phyloP scores from a whole-genome alignment of 2,888 invertebrate genomes.

The Parascotia fuliginaria region DNA sequence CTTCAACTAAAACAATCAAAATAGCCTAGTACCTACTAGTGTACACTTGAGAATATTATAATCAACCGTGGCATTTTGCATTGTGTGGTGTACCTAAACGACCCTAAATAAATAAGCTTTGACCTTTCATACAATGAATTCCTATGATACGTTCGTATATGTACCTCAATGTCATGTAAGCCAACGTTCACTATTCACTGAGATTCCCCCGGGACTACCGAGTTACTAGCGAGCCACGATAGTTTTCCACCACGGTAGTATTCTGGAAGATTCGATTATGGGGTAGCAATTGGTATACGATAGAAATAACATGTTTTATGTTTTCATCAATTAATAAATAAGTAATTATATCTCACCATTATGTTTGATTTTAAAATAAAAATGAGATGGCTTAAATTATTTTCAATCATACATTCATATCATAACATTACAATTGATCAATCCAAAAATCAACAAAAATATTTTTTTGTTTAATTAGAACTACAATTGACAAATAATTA shows the following conservation, averaged over 20 bases:
- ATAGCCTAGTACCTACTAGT: constrained; percentile 1
- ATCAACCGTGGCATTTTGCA: constrained; percentile 17
- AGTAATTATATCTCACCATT: too few relatives aligned
- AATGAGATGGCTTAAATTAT: too few relatives aligned
- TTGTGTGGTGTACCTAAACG: constrained; percentile 23
- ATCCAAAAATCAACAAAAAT: too few relatives aligned
- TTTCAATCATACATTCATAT: too few relatives aligned
- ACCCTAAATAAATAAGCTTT: constrained; percentile 38
- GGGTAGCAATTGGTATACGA: too few relatives aligned
- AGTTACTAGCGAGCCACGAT: constrained; percentile 42
- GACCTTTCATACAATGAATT: constrained; percentile 37
- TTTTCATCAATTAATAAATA: too few relatives aligned
- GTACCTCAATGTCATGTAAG: constrained; percentile 44
- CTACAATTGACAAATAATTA: too few relatives aligned
- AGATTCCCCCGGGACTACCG: constrained; percentile 50
- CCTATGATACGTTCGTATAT: constrained; percentile 33
- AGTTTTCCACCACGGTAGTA: constrained; percentile 32
- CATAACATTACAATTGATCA: too few relatives aligned
- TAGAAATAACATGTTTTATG: too few relatives aligned
- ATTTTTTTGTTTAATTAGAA: too few relatives aligned
- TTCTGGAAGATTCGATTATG: constrained; percentile 29
- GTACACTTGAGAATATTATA: constrained; percentile 28
- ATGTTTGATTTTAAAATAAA: too few relatives aligned
- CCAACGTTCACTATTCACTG: constrained; percentile 40
- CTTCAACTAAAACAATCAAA: neutral